phyloP scores from a whole-genome alignment of 2,797 vertebrate genomes.

The Podarcis siculus region DNA sequence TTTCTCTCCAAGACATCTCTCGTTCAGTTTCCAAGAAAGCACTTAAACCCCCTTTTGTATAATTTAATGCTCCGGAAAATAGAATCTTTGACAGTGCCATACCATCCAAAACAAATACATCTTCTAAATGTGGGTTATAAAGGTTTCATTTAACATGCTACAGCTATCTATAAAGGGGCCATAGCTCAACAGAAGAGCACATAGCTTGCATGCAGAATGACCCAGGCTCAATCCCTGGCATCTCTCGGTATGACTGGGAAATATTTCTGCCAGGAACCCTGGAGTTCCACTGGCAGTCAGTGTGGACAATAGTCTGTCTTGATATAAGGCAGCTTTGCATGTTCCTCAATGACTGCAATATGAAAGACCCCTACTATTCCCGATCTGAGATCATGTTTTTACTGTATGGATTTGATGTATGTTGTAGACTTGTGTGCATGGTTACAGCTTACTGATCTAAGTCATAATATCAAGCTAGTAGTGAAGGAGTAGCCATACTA shows the following conservation, averaged over 20 bases:
- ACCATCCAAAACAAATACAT: slow-evolving; percentile 63
- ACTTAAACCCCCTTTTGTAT: slow-evolving; percentile 57
- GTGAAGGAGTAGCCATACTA: too few species aligned
- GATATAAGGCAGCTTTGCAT: too few species aligned
- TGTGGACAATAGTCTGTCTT: too few species aligned
- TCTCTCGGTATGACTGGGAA: too few species aligned
- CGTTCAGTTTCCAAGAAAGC: slow-evolving; percentile 50
- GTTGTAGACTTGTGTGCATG: neutral
- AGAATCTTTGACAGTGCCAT: slow-evolving; percentile 62
- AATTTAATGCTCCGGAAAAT: slow-evolving; percentile 60
- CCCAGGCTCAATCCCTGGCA: too few species aligned
- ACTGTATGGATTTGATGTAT: neutral
- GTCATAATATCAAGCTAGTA: neutral
- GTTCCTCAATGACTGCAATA: slow-evolving; percentile 32
- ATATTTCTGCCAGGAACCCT: too few species aligned
- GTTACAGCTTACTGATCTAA: neutral
- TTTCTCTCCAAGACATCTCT: slow-evolving; percentile 56
- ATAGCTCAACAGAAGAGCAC: too few species aligned
- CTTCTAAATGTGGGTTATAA: slow-evolving; percentile 58
- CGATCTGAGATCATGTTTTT: neutral
- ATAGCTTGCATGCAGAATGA: too few species aligned
- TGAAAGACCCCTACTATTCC: slow-evolving; percentile 37
- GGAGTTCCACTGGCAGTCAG: too few species aligned
- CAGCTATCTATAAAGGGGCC: slow-evolving; percentile 16
- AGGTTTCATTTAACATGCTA: slow-evolving; percentile 1